Evolutionary conservation across 2,888 invertebrate species (phyloP).

Genomic region (Tyria jacobaeae): DNA sequence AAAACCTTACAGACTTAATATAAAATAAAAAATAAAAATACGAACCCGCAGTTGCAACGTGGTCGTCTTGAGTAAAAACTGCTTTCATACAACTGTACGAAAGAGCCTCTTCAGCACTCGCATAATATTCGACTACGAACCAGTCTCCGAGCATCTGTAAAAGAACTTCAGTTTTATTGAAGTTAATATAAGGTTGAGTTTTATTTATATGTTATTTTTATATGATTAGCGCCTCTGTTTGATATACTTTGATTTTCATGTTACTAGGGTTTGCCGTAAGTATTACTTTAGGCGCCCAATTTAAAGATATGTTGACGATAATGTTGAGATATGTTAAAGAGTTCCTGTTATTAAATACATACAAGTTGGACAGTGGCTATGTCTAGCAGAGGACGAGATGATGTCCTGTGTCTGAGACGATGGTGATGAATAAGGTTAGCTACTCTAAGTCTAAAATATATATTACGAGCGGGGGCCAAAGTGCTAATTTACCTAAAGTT

Average conservation of each 20-base stretch:
- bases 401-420: too few species aligned
- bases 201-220: neutral
- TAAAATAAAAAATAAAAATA: neutral
- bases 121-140: conserved; percentile 96
- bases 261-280: conserved; percentile 31
- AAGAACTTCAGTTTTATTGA: conserved; percentile 21
- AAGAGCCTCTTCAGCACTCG: conserved; percentile 94
- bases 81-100: conserved; percentile 95
- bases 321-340: too few species aligned
- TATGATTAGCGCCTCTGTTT: conserved; percentile 34
- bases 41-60: conserved; percentile 73
- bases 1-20: neutral
- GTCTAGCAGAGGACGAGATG: too few species aligned
- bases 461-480: too few species aligned
- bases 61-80: conserved; percentile 87
- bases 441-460: too few species aligned
- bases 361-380: too few species aligned
- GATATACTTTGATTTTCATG: conserved; percentile 28
- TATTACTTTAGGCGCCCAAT: conserved; percentile 26
- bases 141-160: conserved; percentile 92
- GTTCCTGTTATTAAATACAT: too few species aligned
- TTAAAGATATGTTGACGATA: too few species aligned
- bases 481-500: too few species aligned
- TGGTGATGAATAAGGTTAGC: too few species aligned
- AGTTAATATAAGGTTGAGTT: neutral